Evolutionary conservation across 2,113 vertebrate species (phyloP), one percentile per base, ranked within the genome.

Genomic region (Myocastor coypus): DNA sequence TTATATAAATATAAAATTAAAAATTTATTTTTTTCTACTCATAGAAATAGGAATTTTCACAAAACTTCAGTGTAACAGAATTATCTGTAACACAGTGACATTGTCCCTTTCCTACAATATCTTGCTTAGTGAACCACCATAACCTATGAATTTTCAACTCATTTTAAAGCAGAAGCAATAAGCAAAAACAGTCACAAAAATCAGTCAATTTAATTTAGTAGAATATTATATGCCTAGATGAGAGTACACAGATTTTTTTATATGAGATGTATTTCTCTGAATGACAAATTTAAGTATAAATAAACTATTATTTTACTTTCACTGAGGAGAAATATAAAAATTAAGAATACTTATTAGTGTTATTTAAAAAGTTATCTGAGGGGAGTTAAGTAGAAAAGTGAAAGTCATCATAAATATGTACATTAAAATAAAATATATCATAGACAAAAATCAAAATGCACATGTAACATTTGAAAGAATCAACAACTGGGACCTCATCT

Each of bases 221-320:
- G 73, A 91, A 96, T 91, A 83, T 91, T 90, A 94, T 93, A 91
- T 59, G 20, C 22, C 59, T 89, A 57, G 52, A 83, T 92, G 3
- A 83, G 50, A 83, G 82, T 92, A 96, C 19, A 78, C 17, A 55
- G 11, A 75, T 26, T 83, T 83, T 84, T 92, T n/a, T n/a, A n/a
- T n/a, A n/a, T n/a, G n/a, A 1, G 87, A 52, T 61, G 32, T 87
- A 71, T 93, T 87, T 87, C 50, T 83, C 37, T 9, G 91, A 66
- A 24, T 69, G 77, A 85, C 11, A 96, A 95, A 84, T n/a, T 57
- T 88, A 92, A 84, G 9, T 96, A 30, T 82, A 93, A 96, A 80
- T 52, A 89, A 57, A 42, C 2, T 7, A 87, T 13, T 8, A 19
- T 57, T 80, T 10, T 87, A 66, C 5, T 4, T 77, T 80, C 40